These are phyloP conservation scores for Datnioides undecimradiatus DNA, from an alignment of 2,113 vertebrate species.

Conservation along the genomic window DNA sequence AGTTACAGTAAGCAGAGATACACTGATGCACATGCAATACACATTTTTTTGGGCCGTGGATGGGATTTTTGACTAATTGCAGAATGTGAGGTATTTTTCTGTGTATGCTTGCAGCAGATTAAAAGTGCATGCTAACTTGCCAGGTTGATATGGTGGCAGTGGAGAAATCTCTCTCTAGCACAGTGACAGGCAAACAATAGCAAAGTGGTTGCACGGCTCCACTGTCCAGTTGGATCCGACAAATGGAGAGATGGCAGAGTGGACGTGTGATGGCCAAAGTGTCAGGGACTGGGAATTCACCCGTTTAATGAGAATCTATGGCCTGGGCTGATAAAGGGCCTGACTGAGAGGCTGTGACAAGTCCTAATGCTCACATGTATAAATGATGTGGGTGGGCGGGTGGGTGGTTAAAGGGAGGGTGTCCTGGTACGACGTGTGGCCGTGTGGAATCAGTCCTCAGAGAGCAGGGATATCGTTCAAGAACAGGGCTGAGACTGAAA, in stretches of 20 bases:
- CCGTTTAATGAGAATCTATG: slow-evolving; percentile 85
- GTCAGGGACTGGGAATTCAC: slow-evolving; percentile 73
- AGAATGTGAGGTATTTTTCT: slow-evolving; percentile 22
- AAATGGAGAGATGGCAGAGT: slow-evolving; percentile 69
- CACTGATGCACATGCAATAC: slow-evolving; percentile 8
- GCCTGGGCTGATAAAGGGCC: slow-evolving; percentile 71
- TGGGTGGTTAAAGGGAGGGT: slow-evolving; percentile 18
- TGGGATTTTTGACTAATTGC: slow-evolving; percentile 4
- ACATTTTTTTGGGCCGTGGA: slow-evolving; percentile 15
- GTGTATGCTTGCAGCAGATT: slow-evolving; percentile 4
- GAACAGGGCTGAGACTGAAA: slow-evolving; percentile 38
- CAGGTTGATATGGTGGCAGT: slow-evolving; percentile 7
- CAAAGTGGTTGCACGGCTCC: slow-evolving; percentile 8
- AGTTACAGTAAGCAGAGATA: slow-evolving; percentile 63
- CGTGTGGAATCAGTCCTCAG: slow-evolving; percentile 57
- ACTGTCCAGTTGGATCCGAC: slow-evolving; percentile 68
- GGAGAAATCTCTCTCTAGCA: slow-evolving; percentile 4
- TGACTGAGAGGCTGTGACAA: slow-evolving; percentile 80
- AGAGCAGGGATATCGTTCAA: slow-evolving; percentile 42
- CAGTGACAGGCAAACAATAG: slow-evolving; percentile 39
- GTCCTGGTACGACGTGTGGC: slow-evolving; percentile 46
- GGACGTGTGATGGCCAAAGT: slow-evolving; percentile 77
- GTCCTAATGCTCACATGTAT: slow-evolving; percentile 82
- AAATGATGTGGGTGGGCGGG: slow-evolving; percentile 73
- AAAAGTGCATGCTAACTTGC: slow-evolving; percentile 15